Conservation (phyloP, 2,888 invertebrate species). For the Acrocera orbiculus region DNA sequence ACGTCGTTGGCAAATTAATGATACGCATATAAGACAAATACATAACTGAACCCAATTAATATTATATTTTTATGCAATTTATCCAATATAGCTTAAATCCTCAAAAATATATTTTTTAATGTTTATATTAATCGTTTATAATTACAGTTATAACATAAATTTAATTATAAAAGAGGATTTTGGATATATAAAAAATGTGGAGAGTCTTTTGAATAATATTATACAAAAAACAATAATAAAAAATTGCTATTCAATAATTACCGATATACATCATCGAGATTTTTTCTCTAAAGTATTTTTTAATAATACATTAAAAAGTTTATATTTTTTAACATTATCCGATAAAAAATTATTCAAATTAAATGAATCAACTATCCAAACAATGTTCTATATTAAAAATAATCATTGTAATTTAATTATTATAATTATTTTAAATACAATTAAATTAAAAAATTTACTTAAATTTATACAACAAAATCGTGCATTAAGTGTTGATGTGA, state of each 20-base stretch:
- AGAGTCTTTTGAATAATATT: conserved; percentile 15
- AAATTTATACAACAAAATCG: conserved; percentile 53
- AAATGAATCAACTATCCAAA: too few relatives aligned
- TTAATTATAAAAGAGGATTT: too few relatives aligned
- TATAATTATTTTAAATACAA: conserved; percentile 52
- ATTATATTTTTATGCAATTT: too few relatives aligned
- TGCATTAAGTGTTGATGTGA: conserved; percentile 49
- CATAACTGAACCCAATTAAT: too few relatives aligned
- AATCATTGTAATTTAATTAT: conserved; percentile 54
- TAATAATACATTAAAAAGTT: conserved; percentile 13
- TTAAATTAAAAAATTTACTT: conserved; percentile 48
- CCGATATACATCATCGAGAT: conserved; percentile 19
- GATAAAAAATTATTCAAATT: too few relatives aligned
- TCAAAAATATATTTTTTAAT: too few relatives aligned
- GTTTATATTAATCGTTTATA: too few relatives aligned
- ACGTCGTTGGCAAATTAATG: too few relatives aligned
- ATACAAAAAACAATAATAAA: conserved; percentile 16
- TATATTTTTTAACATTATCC: too few relatives aligned
- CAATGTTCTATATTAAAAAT: conserved; percentile 39
- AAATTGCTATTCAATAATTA: conserved; percentile 25
- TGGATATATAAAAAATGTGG: conserved; percentile 15
- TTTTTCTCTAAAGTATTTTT: conserved; percentile 20
- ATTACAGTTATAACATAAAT: too few relatives aligned
- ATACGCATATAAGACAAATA: too few relatives aligned
- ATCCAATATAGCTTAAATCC: too few relatives aligned